These are phyloP conservation scores for Conopomorpha cramerella DNA, from an alignment of 1,140 invertebrate species.

Conservation along the genomic window DNA sequence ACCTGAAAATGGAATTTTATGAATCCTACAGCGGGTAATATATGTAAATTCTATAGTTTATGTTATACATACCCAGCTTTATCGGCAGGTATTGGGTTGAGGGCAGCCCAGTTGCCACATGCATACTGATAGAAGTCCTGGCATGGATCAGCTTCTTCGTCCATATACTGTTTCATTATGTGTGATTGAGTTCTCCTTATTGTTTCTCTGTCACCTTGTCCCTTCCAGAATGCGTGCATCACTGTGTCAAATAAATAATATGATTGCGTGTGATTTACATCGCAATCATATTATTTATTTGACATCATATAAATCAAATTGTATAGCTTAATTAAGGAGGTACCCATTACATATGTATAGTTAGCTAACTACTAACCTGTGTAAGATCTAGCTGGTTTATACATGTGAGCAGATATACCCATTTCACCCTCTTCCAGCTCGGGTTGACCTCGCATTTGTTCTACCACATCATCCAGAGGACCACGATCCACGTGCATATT, in stretches of 20 bases:
- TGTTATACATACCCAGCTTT: slow-evolving; percentile 63
- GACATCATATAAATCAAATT: too few relatives aligned
- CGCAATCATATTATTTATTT: neutral
- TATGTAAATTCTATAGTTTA: neutral
- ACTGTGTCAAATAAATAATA: slow-evolving; percentile 10
- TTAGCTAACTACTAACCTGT: too few relatives aligned
- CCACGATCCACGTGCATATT: slow-evolving; percentile 40
- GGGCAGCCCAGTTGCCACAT: slow-evolving; percentile 84
- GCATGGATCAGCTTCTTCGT: slow-evolving; percentile 78
- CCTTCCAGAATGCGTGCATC: slow-evolving; percentile 50
- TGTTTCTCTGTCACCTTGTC: slow-evolving; percentile 62
- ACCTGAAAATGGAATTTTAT: slow-evolving; percentile 32
- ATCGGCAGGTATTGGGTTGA: slow-evolving; percentile 84
- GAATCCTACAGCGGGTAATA: too few relatives aligned
- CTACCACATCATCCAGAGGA: slow-evolving; percentile 40
- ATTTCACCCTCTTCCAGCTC: slow-evolving; percentile 51
- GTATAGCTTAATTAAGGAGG: neutral
- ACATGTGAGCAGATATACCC: slow-evolving; percentile 29
- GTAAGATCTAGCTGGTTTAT: slow-evolving; percentile 28
- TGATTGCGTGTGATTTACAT: neutral
- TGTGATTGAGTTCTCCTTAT: slow-evolving; percentile 62
- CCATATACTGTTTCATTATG: slow-evolving; percentile 81
- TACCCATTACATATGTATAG: too few relatives aligned
- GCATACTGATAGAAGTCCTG: slow-evolving; percentile 90
- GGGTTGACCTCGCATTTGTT: slow-evolving; percentile 42